A percentile compares a stretch with the other conserved stretches of the same genome.
Conservation (phyloP, 1,140 invertebrate genomes). For the Drosophila grimshawi region DNA sequence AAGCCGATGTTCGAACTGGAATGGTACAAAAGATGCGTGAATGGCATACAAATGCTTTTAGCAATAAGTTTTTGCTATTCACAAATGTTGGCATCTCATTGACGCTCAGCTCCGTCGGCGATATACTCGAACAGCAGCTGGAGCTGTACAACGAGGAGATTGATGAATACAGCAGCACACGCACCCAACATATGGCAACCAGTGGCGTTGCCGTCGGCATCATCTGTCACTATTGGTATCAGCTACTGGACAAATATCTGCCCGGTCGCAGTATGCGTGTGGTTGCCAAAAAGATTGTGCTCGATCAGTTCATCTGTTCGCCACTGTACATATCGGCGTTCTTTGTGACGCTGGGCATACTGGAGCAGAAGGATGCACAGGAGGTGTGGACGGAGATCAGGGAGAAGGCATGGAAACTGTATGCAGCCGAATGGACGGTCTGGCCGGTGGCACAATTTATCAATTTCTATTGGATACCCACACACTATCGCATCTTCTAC, state of each 20-base stretch:
- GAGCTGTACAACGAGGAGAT: slow-evolving; percentile 89
- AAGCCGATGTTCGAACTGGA: not conserved
- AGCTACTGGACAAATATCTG: slow-evolving; percentile 88
- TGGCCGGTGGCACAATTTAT: slow-evolving; percentile 94
- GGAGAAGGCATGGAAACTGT: slow-evolving; percentile 91
- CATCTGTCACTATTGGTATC: slow-evolving; percentile 95
- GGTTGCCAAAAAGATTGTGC: slow-evolving; percentile 93
- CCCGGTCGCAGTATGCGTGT: slow-evolving; percentile 88
- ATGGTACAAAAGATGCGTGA: slow-evolving; percentile 56
- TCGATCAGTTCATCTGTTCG: slow-evolving; percentile 95
- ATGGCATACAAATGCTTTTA: slow-evolving; percentile 86
- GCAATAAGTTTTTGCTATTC: slow-evolving; percentile 90
- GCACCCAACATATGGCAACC: slow-evolving; percentile 92
- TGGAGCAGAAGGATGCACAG: slow-evolving; percentile 88
- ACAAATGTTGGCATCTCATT: slow-evolving; percentile 95
- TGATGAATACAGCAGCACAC: slow-evolving; percentile 87
- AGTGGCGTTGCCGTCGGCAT: slow-evolving; percentile 91
- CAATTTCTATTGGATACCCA: slow-evolving; percentile 95
- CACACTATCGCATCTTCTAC: slow-evolving; percentile 93
- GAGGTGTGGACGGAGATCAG: slow-evolving; percentile 90
- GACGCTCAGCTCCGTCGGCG: slow-evolving; percentile 90
- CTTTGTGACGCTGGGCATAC: slow-evolving; percentile 90
- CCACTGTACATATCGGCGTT: slow-evolving; percentile 93
- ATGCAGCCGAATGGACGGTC: slow-evolving; percentile 91
- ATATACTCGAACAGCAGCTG: slow-evolving; percentile 93